Evolutionary conservation across 2,888 invertebrate genomes (phyloP).

Genomic region (Chamaedrilus cognettii): DNA sequence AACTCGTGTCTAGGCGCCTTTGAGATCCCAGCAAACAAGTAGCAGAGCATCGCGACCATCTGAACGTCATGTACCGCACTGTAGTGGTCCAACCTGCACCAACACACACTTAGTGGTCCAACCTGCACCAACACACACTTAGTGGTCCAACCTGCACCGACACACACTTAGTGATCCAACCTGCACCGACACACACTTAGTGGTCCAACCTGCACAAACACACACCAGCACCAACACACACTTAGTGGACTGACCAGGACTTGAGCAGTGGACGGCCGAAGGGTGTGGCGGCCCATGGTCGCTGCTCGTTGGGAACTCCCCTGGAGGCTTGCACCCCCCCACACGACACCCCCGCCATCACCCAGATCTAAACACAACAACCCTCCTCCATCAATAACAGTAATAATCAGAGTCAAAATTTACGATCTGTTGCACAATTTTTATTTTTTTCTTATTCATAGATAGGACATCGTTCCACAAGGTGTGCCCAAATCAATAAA

Average conservation of each 20-base stretch:
- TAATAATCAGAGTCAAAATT: no score
- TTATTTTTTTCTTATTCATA: no score
- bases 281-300: slow-evolving; percentile 79
- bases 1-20: background rate
- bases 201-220: slow-evolving; percentile 52
- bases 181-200: background rate
- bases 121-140: no score
- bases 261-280: slow-evolving; percentile 84
- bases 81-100: slow-evolving; percentile 59
- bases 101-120: background rate
- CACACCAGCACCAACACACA: background rate
- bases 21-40: slow-evolving; percentile 74
- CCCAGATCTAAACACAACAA: slow-evolving; percentile 83
- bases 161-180: background rate
- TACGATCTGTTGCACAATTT: no score
- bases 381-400: no score
- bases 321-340: background rate
- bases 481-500: no score
- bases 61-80: slow-evolving; percentile 76
- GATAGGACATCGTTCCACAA: no score
- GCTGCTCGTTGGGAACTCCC: background rate
- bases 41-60: slow-evolving; percentile 91
- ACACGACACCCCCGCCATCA: slow-evolving; percentile 69
- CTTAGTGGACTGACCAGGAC: slow-evolving; percentile 72
- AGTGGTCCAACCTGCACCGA: slow-evolving; percentile 73